Conservation (phyloP, 2,888 invertebrate genomes). For the Callyntrura guangdongensis region DNA sequence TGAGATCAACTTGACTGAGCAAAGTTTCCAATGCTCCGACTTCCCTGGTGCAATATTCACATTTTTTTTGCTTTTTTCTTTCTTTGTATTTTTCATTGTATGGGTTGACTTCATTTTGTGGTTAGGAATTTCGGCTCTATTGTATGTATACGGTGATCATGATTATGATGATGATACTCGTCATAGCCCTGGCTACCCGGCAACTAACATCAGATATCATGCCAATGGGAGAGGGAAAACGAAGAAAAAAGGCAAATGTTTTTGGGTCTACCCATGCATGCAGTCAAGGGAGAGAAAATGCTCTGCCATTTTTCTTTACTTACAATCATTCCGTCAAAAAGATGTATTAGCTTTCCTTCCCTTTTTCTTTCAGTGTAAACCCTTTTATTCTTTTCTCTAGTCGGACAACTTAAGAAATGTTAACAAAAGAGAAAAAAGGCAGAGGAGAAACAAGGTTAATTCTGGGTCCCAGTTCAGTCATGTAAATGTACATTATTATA, state of each 20-base stretch:
- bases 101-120: not conserved
- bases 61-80: not conserved
- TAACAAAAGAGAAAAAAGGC: not conserved
- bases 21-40: slow-evolving; percentile 11
- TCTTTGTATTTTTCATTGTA: not conserved
- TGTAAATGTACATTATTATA: not conserved
- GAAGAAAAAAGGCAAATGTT: not conserved
- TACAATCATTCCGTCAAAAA: slow-evolving; percentile 4
- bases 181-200: not conserved
- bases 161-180: not conserved
- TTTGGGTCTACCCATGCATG: slow-evolving; percentile 6
- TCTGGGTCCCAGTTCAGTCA: slow-evolving; percentile 19
- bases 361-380: not conserved
- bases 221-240: not conserved
- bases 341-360: not conserved
- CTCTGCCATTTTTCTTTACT: not conserved
- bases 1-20: not conserved
- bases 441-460: slow-evolving; percentile 39
- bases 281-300: not conserved
- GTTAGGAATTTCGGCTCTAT: not conserved
- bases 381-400: not conserved
- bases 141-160: not conserved
- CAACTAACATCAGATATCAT: slow-evolving; percentile 1
- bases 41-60: not conserved
- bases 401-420: slow-evolving; percentile 32